These are phyloP conservation scores for Smittia sp. DNA, from an alignment of 2,888 invertebrate species.

Conservation along the genomic window DNA sequence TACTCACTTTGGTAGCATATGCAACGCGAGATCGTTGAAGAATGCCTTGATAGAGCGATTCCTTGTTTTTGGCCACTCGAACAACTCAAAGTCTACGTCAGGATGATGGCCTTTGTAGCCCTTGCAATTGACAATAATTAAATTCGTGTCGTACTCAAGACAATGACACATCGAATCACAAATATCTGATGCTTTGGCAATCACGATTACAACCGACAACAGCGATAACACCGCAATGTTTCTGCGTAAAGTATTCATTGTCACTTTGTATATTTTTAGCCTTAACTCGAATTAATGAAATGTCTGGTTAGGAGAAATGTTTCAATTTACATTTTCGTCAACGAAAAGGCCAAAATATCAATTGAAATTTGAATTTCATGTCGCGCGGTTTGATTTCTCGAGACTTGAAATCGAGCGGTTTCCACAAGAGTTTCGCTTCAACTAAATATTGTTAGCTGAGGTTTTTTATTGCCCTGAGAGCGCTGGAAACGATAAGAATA, in stretches of 20 bases:
- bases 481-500: neutral
- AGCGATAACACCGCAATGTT: neutral
- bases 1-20: conserved; percentile 29
- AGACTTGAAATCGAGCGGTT: neutral
- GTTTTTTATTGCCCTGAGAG: neutral
- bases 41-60: neutral
- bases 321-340: neutral
- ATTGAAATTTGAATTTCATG: neutral
- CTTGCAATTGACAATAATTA: conserved; percentile 15
- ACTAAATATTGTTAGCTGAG: neutral
- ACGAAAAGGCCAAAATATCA: neutral
- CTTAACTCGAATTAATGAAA: neutral
- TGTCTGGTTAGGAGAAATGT: neutral
- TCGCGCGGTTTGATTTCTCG: neutral
- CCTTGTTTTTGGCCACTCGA: conserved; percentile 26
- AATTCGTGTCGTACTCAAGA: neutral
- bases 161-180: conserved; percentile 19
- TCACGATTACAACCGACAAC: neutral
- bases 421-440: neutral
- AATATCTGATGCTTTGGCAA: neutral
- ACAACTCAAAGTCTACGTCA: conserved; percentile 15
- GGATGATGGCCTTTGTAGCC: neutral
- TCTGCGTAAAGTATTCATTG: neutral
- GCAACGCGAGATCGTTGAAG: conserved; percentile 1
- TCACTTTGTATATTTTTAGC: neutral